These are phyloP conservation scores for Megaceryle maxima DNA, from an alignment of 2,113 vertebrate species.

Conservation along the genomic window DNA sequence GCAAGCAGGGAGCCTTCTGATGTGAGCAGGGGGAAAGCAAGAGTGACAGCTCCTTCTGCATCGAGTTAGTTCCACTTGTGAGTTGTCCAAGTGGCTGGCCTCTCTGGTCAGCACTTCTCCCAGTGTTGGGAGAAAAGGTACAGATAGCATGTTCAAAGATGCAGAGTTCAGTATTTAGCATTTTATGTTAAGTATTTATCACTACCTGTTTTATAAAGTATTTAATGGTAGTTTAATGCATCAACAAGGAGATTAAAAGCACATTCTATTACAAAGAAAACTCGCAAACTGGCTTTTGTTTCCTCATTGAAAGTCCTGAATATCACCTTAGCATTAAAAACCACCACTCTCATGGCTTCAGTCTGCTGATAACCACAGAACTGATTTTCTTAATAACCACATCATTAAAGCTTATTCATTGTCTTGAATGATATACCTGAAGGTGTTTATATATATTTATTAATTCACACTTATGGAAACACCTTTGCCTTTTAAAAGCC, in stretches of 20 bases:
- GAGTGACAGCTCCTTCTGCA: neutral
- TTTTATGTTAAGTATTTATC: neutral
- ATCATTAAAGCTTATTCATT: neutral
- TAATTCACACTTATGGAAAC: neutral
- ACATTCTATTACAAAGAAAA: neutral
- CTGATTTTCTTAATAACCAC: neutral
- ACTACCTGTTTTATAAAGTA: neutral
- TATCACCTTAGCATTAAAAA: neutral
- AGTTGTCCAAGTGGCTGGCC: neutral
- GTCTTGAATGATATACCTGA: neutral
- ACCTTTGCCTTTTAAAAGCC: neutral
- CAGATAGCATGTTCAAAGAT: rapidly evolving
- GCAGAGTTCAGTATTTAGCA: neutral
- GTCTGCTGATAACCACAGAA: neutral
- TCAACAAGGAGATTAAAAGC: neutral
- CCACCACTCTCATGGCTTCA: neutral
- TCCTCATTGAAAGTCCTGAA: neutral
- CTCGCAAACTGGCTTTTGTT: neutral
- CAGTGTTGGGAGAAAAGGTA: neutral
- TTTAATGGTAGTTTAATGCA: neutral
- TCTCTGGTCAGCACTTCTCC: neutral
- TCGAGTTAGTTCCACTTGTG: neutral
- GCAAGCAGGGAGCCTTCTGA: neutral
- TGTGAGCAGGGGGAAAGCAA: neutral
- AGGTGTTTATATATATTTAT: too few species aligned